Conservation (phyloP, 2,113 vertebrate species). For the Seriola aureovittata region DNA sequence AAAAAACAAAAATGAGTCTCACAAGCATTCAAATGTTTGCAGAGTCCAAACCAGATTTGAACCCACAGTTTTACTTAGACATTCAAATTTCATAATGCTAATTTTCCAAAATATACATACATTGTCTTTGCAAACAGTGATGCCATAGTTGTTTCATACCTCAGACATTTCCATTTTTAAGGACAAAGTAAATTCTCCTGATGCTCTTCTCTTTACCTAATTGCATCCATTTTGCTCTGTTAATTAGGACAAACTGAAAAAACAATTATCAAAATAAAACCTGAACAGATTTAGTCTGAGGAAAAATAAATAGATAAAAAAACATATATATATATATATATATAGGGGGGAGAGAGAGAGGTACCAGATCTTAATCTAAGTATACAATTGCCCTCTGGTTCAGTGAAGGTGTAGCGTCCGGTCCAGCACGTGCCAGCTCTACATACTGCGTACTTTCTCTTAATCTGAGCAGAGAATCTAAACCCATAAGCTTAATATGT, state of each 20-base stretch:
- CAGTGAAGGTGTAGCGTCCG: background rate
- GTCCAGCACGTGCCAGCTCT: background rate
- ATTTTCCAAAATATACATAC: background rate
- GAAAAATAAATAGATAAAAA: too few relatives aligned
- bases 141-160: background rate
- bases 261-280: too few relatives aligned
- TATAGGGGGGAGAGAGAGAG: too few relatives aligned
- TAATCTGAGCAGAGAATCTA: constrained; percentile 29
- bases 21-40: too few relatives aligned
- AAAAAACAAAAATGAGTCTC: too few relatives aligned
- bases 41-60: too few relatives aligned
- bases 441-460: constrained; percentile 1
- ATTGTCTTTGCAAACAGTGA: background rate
- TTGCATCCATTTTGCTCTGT: too few relatives aligned
- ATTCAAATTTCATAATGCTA: background rate
- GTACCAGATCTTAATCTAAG: background rate
- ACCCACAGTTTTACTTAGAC: background rate
- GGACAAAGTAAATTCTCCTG: background rate
- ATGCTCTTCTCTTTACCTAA: background rate
- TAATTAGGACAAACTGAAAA: too few relatives aligned
- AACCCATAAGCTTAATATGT: constrained; percentile 13
- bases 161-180: background rate
- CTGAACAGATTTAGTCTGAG: too few relatives aligned
- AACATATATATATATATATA: too few relatives aligned
- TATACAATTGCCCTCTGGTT: background rate